Evolutionary conservation across 37 sponge, comb jelly and placozoan species (phyloP).

Genomic region (Petrosia ficiformis): DNA sequence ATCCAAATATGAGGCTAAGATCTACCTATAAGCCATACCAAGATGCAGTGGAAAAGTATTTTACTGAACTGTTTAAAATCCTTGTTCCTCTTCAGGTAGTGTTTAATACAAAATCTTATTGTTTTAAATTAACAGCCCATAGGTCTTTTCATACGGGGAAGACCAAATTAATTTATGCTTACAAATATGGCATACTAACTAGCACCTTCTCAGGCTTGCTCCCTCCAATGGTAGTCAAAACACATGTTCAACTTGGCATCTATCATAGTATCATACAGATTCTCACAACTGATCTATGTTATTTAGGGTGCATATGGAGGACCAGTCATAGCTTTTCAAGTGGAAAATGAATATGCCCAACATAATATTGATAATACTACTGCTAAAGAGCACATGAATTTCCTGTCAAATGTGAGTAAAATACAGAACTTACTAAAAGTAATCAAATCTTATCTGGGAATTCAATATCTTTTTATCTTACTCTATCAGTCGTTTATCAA

Average conservation of each 20-base stretch:
- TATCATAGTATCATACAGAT: too few relatives aligned
- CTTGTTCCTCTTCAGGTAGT: conserved; percentile 66
- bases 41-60: conserved; percentile 65
- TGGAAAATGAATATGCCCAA: conserved; percentile 75
- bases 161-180: too few relatives aligned
- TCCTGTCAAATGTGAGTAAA: conserved; percentile 35
- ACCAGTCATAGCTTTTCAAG: conserved; percentile 88
- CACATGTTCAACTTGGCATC: too few relatives aligned
- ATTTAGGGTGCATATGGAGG: conserved; percentile 60
- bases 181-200: too few relatives aligned
- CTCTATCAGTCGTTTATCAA: too few relatives aligned
- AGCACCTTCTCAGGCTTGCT: too few relatives aligned
- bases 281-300: too few relatives aligned
- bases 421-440: conserved; percentile 2
- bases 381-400: conserved; percentile 23
- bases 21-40: conserved; percentile 58
- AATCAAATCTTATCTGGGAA: background rate
- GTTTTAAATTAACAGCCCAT: background rate
- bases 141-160: too few relatives aligned
- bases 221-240: too few relatives aligned
- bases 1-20: conserved; percentile 74
- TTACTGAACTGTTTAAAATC: conserved; percentile 55
- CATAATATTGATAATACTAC: background rate
- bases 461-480: too few relatives aligned
- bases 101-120: background rate